These are phyloP conservation scores for Coremacera marginata DNA, from an alignment of 2,888 invertebrate genomes.

Conservation along the genomic window DNA sequence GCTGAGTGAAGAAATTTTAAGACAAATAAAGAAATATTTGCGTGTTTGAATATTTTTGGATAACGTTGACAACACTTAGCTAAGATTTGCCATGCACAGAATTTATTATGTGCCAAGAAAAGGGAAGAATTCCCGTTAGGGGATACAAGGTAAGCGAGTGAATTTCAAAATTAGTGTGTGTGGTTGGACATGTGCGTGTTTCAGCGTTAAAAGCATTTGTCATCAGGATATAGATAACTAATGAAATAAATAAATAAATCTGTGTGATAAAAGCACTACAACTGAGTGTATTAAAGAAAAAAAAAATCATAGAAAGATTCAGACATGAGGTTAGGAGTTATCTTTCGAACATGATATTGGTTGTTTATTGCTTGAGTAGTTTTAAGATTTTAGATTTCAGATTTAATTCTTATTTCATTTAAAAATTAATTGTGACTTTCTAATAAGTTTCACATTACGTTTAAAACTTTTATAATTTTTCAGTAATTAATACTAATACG, in stretches of 20 bases:
- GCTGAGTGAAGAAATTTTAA: conserved; percentile 1
- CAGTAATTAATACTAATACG: too few species aligned
- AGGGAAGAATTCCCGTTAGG: background rate
- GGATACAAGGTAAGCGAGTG: background rate
- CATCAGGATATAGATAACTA: background rate
- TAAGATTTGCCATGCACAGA: background rate
- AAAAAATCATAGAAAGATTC: background rate
- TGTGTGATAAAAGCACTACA: background rate
- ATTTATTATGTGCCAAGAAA: background rate
- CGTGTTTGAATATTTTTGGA: conserved; percentile 3
- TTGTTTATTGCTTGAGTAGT: too few species aligned
- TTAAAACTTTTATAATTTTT: too few species aligned
- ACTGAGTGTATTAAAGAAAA: background rate
- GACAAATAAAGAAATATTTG: conserved; percentile 16
- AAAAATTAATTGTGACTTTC: too few species aligned
- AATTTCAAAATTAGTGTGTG: background rate
- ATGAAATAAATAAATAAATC: background rate
- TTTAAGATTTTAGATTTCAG: too few species aligned
- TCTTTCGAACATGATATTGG: too few species aligned
- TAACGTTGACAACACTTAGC: conserved; percentile 9
- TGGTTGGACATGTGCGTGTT: background rate
- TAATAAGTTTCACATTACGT: too few species aligned
- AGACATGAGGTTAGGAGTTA: too few species aligned
- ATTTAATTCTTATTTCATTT: too few species aligned
- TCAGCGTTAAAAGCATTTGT: background rate